Evolutionary conservation across 2,113 vertebrate genomes (phyloP).

Genomic region (Neodon shergylaensis): DNA sequence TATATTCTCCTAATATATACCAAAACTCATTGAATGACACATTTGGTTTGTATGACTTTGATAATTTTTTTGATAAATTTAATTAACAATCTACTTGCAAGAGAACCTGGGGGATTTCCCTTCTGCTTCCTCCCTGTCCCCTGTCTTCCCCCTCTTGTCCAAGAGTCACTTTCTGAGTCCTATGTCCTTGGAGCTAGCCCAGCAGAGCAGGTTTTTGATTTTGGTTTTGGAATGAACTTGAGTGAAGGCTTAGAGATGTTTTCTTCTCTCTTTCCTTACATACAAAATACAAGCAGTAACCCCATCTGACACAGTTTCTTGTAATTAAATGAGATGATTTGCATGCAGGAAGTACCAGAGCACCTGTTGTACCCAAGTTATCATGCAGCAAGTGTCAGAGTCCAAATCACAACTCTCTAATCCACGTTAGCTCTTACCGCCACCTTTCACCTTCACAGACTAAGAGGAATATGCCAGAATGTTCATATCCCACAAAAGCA

Average conservation of each 20-base stretch:
- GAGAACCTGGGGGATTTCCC: background rate
- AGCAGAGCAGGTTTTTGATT: background rate
- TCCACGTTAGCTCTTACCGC: background rate
- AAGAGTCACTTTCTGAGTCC: background rate
- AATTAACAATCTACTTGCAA: constrained; percentile 3
- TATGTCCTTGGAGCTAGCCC: background rate
- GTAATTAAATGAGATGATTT: constrained; percentile 43
- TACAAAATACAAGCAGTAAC: background rate
- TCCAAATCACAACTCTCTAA: constrained; percentile 3
- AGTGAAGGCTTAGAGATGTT: background rate
- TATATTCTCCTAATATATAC: background rate
- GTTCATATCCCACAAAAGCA: background rate
- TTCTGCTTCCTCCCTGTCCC: no score
- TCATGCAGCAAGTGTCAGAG: background rate
- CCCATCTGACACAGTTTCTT: background rate
- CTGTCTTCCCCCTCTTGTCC: background rate
- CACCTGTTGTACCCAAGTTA: background rate
- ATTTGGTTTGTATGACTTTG: background rate
- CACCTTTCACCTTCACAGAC: background rate
- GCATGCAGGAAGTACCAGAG: background rate
- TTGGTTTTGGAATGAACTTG: background rate
- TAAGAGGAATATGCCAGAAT: background rate
- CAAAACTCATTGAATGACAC: background rate
- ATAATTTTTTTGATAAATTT: background rate
- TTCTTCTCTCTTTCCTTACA: constrained; percentile 15